phyloP scores from a whole-genome alignment of 2,797 vertebrate genomes.

The Lacerta agilis region DNA sequence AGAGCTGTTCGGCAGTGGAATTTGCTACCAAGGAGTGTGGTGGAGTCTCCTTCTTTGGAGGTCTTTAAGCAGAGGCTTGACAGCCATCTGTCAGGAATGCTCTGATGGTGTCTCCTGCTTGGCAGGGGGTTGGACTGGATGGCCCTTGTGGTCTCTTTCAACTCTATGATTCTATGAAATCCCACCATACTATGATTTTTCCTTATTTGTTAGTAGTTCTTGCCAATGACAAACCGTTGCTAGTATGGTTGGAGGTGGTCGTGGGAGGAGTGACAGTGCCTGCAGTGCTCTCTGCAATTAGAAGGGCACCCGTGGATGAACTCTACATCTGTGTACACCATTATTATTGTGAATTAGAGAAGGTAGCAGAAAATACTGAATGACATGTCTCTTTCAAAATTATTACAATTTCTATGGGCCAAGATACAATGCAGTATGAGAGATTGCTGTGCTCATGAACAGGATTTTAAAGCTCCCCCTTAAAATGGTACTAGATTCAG shows the following conservation, averaged over 20 bases:
- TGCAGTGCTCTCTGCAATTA: not conserved
- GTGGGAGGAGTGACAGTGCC: not conserved
- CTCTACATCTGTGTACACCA: not conserved
- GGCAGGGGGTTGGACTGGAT: too few relatives aligned
- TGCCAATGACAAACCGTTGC: not conserved
- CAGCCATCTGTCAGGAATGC: too few relatives aligned
- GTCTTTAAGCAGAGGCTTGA: too few relatives aligned
- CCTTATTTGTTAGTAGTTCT: not conserved
- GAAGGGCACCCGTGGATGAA: not conserved
- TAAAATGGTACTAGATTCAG: too few relatives aligned
- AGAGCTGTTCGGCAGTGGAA: too few relatives aligned
- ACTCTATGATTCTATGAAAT: too few relatives aligned
- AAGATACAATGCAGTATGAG: not conserved
- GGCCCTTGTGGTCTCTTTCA: too few relatives aligned
- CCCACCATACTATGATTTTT: not conserved
- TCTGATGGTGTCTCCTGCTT: too few relatives aligned
- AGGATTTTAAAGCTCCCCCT: not conserved
- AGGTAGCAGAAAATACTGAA: not conserved
- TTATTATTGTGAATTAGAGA: not conserved
- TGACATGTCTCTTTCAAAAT: not conserved
- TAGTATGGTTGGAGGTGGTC: not conserved
- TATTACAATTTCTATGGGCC: not conserved
- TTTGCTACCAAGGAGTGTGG: too few relatives aligned
- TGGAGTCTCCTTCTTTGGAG: too few relatives aligned
- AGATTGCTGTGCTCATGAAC: not conserved